A percentile compares a stretch with the other conserved stretches of the same genome.
Conservation (phyloP, 2,888 invertebrate species). For the Callimorpha dominula region DNA sequence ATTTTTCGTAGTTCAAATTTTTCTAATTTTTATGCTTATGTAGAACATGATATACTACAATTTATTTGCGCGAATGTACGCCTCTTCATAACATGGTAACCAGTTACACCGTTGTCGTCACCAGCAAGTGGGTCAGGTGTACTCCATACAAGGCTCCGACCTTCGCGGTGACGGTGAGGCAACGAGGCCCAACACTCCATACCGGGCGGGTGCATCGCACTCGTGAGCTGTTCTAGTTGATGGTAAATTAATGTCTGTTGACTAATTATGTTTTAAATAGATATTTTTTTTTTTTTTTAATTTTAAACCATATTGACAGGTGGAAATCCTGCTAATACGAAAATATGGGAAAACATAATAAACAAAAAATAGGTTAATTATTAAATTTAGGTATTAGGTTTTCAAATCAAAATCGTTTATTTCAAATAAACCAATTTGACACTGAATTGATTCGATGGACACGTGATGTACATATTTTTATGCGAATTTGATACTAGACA, state of each 20-base stretch:
- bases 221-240: constrained; percentile 7
- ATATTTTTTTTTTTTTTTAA: too few species aligned
- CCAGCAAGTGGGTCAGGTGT: constrained; percentile 23
- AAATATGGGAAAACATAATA: too few species aligned
- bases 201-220: constrained; percentile 16
- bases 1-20: too few species aligned
- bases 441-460: too few species aligned
- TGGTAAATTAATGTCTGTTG: background rate
- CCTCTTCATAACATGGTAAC: constrained; percentile 7
- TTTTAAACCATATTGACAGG: too few species aligned
- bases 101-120: background rate
- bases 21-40: background rate
- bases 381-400: too few species aligned
- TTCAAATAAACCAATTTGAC: too few species aligned
- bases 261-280: background rate
- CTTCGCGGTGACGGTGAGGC: constrained; percentile 23
- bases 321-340: too few species aligned
- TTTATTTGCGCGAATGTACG: background rate
- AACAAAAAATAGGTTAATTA: too few species aligned
- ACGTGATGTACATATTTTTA: too few species aligned
- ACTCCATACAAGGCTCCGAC: constrained; percentile 25
- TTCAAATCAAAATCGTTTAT: too few species aligned
- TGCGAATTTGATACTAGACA: too few species aligned
- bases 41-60: background rate
- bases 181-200: constrained; percentile 16